Base-by-base conservation (phyloP, 2,113 vertebrate genomes). In the Felis chaus region DNA sequence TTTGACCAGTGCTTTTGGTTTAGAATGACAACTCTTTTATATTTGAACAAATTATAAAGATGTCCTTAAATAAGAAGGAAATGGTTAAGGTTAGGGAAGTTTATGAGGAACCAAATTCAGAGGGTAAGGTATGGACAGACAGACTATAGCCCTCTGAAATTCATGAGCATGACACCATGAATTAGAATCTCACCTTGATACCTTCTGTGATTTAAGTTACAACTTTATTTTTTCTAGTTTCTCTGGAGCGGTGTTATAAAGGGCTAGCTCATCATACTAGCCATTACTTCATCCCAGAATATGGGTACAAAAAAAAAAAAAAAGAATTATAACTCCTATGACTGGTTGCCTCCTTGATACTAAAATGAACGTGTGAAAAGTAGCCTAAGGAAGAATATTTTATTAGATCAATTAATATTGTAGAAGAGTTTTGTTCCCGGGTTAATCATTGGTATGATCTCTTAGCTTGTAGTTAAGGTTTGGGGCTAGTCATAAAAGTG, bases 401-500 rank as follows among this genome's bases (percentile, higher is more conserved):
- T 98, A 98, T 98, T 98, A 98, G 92, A 91, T 97, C 97, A 98
- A 98, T 99, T 99, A 99, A 98, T 98, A 98, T 63, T 97, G 81
- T 53, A 84, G 84, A 89, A 73, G 96, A 97, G 95, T 96, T 98
- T 98, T 96, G 95, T 97, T 97, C 96, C 84, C 91, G 95, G 98
- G 98, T 98, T 98, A 98, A 98, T 98, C 98, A 98, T 94, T 97
- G 95, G 84, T 68, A 61, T 98, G 97, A 98, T 98, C 97, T 88
- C 97, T 98, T 97, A 41, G 61, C 97, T 98, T 97, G 82, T 89
- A 98, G 97, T 97, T 97, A 97, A 97, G 95, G 97, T 98, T 94
- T 98, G 97, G 81, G 73, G 91, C 93, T 53, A 94, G 97, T 91
- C 84, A 36, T 98, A 98, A 98, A 98, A 97, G 92, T 97, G 76